Percentiles rank a stretch among this genome's conserved stretches.
These are phyloP conservation scores for Laticauda colubrina DNA, from an alignment of 2,113 vertebrate genomes.

Conservation along the genomic window DNA sequence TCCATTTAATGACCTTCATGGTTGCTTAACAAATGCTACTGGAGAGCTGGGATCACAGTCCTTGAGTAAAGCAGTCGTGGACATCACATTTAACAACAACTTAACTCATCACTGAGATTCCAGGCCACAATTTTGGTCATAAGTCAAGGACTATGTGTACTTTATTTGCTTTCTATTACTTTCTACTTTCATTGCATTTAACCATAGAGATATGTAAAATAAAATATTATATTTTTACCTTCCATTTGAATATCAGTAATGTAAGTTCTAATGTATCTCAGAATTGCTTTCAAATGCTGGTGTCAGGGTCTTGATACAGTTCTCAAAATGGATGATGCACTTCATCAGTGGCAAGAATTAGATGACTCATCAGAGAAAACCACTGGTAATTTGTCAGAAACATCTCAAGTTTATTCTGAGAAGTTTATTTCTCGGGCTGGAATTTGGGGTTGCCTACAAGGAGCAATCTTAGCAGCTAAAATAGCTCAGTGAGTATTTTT, in stretches of 20 bases:
- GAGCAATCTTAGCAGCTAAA: constrained; percentile 85
- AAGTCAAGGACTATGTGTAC: neutral
- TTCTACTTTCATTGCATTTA: constrained; percentile 14
- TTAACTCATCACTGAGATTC: neutral
- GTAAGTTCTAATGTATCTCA: constrained; percentile 60
- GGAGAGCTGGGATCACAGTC: neutral
- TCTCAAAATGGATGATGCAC: constrained; percentile 71
- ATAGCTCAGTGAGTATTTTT: constrained; percentile 87
- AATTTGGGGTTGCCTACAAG: constrained; percentile 90
- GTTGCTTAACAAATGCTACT: neutral
- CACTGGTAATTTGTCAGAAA: constrained; percentile 24
- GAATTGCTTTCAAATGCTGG: constrained; percentile 86
- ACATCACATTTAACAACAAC: neutral
- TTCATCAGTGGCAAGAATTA: constrained; percentile 83
- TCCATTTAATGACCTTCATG: neutral
- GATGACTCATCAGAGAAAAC: constrained; percentile 47
- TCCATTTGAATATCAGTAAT: constrained; percentile 39
- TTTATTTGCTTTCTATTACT: neutral
- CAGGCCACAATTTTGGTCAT: neutral
- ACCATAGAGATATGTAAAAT: constrained; percentile 31
- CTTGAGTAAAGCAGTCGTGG: neutral
- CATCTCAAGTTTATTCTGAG: constrained; percentile 68
- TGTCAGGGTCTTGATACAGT: constrained; percentile 85
- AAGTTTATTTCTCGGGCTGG: constrained; percentile 80
- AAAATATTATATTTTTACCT: constrained; percentile 50